Evolutionary conservation across 2,113 vertebrate genomes (phyloP).

Genomic region (Choloepus hoffmanni): DNA sequence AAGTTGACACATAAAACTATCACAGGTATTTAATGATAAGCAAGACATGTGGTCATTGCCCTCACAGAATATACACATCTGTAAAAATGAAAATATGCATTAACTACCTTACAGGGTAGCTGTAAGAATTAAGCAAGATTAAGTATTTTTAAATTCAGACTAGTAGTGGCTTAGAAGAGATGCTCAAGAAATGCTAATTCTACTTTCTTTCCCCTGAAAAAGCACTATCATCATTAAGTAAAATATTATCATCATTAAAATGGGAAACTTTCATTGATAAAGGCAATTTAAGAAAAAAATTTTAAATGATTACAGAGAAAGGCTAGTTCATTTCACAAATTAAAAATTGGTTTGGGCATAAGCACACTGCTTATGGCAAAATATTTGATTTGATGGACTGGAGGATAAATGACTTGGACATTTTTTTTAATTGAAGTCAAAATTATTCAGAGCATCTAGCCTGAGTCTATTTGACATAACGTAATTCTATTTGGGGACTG

Average conservation of each 20-base stretch:
- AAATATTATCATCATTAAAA: background rate
- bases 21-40: background rate
- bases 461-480: background rate
- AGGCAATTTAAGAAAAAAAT: conserved; percentile 12
- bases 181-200: background rate
- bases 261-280: background rate
- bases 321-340: conserved; percentile 16
- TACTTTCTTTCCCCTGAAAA: background rate
- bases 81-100: background rate
- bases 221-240: background rate
- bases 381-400: background rate
- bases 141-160: background rate
- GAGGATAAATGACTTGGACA: background rate
- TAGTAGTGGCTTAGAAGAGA: background rate
- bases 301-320: conserved; percentile 1
- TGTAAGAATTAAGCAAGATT: conserved; percentile 3
- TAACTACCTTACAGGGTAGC: background rate
- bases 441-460: background rate
- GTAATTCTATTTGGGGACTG: background rate
- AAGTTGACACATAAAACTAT: no score
- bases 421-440: conserved; percentile 47
- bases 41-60: background rate
- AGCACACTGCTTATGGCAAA: background rate
- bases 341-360: background rate
- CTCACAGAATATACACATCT: background rate